phyloP scores from a whole-genome alignment of 2,113 vertebrate species.

The Emydocephalus ijimae region DNA sequence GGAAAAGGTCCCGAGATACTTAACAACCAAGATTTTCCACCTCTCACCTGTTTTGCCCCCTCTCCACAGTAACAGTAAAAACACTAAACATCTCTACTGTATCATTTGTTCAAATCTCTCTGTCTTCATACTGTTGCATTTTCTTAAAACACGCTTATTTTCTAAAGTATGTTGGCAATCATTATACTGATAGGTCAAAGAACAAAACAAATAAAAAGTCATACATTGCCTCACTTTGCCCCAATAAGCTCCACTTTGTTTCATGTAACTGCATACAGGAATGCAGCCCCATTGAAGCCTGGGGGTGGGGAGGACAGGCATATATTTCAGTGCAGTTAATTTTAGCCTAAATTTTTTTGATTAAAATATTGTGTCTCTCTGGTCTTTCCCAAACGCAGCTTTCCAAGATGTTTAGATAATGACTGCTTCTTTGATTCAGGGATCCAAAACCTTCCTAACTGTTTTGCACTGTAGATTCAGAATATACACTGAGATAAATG shows the following conservation, averaged over 20 bases:
- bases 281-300: not conserved
- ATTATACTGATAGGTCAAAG: not conserved
- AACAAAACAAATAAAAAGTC: not conserved
- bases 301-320: not conserved
- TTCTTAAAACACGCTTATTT: not conserved
- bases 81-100: not conserved
- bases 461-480: conserved; percentile 63
- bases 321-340: not conserved
- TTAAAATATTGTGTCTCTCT: not conserved
- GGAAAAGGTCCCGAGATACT: not conserved
- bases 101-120: not conserved
- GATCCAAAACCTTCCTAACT: conserved; percentile 62
- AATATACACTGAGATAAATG: conserved; percentile 31
- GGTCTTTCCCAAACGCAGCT: no score
- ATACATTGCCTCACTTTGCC: not conserved
- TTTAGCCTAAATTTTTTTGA: not conserved
- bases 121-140: not conserved
- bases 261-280: no score
- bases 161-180: not conserved
- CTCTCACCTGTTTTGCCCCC: not conserved
- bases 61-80: not conserved
- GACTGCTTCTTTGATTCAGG: not conserved
- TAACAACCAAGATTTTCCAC: not conserved
- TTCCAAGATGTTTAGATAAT: not conserved
- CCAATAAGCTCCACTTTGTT: not conserved